phyloP scores from a whole-genome alignment of 2,797 vertebrate species.

The Tauraco hartlaubi region DNA sequence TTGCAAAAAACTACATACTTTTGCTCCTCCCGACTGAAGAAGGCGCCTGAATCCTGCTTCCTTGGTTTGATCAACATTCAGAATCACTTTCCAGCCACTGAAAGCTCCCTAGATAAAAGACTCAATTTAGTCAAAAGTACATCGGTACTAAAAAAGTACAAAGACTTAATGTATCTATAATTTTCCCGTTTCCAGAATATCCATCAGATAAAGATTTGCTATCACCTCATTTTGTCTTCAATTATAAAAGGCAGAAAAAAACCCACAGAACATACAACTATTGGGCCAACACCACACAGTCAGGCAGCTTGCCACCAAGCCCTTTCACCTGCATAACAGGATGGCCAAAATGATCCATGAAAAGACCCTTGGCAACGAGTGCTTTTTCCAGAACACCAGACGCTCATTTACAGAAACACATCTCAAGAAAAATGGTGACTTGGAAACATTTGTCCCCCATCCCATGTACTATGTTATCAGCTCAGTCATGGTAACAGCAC shows the following conservation, averaged over 20 bases:
- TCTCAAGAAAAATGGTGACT: neutral
- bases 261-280: neutral
- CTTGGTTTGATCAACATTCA: slow-evolving; percentile 93
- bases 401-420: neutral
- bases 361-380: neutral
- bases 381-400: neutral
- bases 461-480: neutral
- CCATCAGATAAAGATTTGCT: neutral
- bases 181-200: neutral
- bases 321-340: neutral
- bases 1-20: slow-evolving; percentile 76
- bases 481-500: neutral
- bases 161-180: neutral
- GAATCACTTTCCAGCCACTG: slow-evolving; percentile 95
- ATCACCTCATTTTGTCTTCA: neutral
- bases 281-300: accelerated
- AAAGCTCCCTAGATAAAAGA: slow-evolving; percentile 89
- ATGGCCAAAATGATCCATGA: neutral
- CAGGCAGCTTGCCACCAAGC: neutral
- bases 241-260: neutral
- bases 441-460: neutral
- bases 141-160: neutral
- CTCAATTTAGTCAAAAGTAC: neutral
- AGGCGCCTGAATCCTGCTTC: slow-evolving; percentile 95
- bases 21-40: slow-evolving; percentile 94